phyloP scores from a whole-genome alignment of 2,797 vertebrate genomes.

The Tadarida brasiliensis region DNA sequence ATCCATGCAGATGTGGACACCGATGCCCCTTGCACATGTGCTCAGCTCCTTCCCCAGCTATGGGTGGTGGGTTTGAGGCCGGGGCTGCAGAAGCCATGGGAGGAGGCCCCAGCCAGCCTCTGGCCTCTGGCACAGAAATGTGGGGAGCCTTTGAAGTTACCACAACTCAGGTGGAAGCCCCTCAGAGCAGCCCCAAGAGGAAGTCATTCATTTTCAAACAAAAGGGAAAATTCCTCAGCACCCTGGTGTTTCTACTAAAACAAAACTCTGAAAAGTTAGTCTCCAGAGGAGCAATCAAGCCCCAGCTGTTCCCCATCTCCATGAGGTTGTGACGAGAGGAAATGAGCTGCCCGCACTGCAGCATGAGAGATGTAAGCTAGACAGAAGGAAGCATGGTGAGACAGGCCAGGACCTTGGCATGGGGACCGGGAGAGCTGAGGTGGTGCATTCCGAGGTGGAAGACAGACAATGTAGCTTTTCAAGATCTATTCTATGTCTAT shows the following conservation, averaged over 20 bases:
- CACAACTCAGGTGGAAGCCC: conserved; percentile 80
- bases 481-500: background rate
- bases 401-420: accelerated
- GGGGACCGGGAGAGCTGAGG: background rate
- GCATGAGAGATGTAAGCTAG: conserved; percentile 35
- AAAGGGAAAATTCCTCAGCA: conserved; percentile 62
- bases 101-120: conserved; percentile 61
- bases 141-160: conserved; percentile 82
- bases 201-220: conserved; percentile 77
- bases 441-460: background rate
- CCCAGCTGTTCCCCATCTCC: conserved; percentile 64
- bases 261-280: background rate
- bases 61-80: background rate
- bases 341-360: background rate
- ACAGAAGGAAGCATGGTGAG: background rate
- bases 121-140: conserved; percentile 62
- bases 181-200: conserved; percentile 31
- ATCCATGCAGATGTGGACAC: background rate
- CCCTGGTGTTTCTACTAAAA: conserved; percentile 69
- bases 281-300: background rate
- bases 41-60: no score
- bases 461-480: background rate
- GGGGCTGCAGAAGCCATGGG: conserved; percentile 61
- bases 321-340: background rate
- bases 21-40: background rate